phyloP scores from a whole-genome alignment of 2,113 vertebrate genomes.

The Tupaia tana region DNA sequence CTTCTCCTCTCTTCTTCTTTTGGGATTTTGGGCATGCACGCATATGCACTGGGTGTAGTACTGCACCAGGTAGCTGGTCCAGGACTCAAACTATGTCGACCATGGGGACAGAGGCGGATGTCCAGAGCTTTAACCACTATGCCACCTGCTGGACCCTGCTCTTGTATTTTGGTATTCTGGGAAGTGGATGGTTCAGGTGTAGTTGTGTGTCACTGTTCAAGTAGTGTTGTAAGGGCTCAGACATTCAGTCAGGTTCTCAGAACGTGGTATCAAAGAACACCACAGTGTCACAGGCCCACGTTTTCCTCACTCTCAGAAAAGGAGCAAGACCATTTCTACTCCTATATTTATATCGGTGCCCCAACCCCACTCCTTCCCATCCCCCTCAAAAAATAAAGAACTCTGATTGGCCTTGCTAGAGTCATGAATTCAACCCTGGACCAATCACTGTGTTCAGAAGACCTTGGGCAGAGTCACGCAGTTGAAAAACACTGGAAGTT shows the following conservation, averaged over 20 bases:
- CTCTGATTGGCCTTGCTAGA: neutral
- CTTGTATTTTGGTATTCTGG: constrained; percentile 5
- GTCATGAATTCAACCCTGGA: neutral
- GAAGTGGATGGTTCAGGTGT: neutral
- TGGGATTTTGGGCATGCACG: too few relatives aligned
- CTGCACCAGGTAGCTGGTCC: too few relatives aligned
- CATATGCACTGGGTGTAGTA: too few relatives aligned
- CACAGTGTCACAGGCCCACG: neutral
- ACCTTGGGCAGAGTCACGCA: neutral
- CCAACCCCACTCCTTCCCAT: neutral
- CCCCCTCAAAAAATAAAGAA: neutral
- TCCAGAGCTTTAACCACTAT: too few relatives aligned
- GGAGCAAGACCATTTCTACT: neutral
- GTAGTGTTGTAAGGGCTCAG: neutral
- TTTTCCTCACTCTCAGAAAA: constrained; percentile 34
- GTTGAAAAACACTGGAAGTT: neutral
- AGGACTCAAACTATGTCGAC: too few relatives aligned
- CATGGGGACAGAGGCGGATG: too few relatives aligned
- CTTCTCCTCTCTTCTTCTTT: too few relatives aligned
- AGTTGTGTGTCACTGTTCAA: neutral
- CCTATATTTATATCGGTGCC: neutral
- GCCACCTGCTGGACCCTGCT: neutral
- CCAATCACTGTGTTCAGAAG: neutral
- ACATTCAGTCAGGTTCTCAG: neutral
- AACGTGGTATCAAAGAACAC: neutral